Evolutionary conservation across 2,888 invertebrate genomes (phyloP), one percentile per base, ranked within the genome.

Genomic region (Leptinotarsa juncta): DNA sequence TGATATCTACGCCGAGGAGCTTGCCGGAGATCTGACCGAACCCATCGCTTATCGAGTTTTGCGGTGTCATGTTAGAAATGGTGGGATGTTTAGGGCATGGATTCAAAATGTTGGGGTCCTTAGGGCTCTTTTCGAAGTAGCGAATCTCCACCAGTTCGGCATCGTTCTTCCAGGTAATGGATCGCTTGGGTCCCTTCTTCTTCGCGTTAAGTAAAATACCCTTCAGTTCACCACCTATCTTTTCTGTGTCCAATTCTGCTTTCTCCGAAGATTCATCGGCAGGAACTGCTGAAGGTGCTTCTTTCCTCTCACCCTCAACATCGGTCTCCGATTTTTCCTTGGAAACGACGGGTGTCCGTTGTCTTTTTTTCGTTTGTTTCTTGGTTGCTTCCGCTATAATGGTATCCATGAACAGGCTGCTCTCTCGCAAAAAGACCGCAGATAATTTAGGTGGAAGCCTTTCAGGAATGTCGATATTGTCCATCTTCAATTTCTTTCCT

Each of bases 401-500:
- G 90, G 65, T 62, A 68, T 14, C 57, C 49, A 26, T 97, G 86
- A 98, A 98, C 88, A 96, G 93, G 84, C 95, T 96, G 85, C 97
- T 97, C 87, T 98, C 98, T 85, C 96, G 93, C 67, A 97, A 88
- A 80, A 94, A 88, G 88, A 94, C 95, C 94, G 91, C 79, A 80
- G 80, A 48, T 80, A 77, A 71, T 75, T 77, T 74, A 65, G 67
- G 49, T 23, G 18, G 18, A 18, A 67, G 94, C 87, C 94, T 92
- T 84, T 95, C 95, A 55, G 91, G 88, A 2, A 84, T 80, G 78
- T 88, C 86, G 70, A 86, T 84, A 73, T 83, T 86, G 76, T 88
- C 87, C 70, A 93, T 90, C 89, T 95, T 95, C 15, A 92, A 87
- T 86, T 94, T 95, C 89, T 97, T 97, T 85, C 96, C 96, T 57